Conservation (phyloP, 2,797 vertebrate species). For the Acipenser oxyrinchus region DNA sequence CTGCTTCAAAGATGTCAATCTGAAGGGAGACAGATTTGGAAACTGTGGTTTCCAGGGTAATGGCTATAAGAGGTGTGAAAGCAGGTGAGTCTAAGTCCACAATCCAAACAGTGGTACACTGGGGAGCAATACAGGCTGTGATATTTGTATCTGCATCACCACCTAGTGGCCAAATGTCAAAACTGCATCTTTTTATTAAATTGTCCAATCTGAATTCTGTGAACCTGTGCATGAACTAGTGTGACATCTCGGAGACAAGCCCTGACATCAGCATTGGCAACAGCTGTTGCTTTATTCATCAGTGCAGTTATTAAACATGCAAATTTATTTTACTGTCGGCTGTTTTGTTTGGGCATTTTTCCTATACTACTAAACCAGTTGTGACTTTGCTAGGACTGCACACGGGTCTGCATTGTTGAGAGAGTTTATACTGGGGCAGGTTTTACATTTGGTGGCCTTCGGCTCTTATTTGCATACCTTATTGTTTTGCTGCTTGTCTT, state of each 20-base stretch:
- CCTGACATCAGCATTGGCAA: too few relatives aligned
- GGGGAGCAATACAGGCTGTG: too few relatives aligned
- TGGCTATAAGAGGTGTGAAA: constrained; percentile 84
- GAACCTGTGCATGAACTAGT: not conserved
- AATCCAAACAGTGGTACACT: too few relatives aligned
- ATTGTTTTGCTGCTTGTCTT: constrained; percentile 4
- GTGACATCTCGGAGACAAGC: not conserved
- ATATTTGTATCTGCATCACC: too few relatives aligned
- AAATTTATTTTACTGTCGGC: too few relatives aligned
- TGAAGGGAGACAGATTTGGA: constrained; percentile 92
- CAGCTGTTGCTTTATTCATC: too few relatives aligned
- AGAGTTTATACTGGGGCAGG: not conserved
- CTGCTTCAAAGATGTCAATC: constrained; percentile 88
- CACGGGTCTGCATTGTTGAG: not conserved
- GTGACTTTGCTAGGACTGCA: too few relatives aligned
- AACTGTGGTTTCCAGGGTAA: constrained; percentile 81
- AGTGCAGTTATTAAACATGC: too few relatives aligned
- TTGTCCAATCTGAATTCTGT: not conserved
- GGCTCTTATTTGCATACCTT: not conserved
- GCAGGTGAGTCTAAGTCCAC: constrained; percentile 56
- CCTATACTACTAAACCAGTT: too few relatives aligned
- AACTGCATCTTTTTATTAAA: too few relatives aligned
- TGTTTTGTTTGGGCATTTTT: too few relatives aligned
- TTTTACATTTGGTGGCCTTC: not conserved
- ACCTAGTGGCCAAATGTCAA: too few relatives aligned